Evolutionary conservation across 1,140 invertebrate species (phyloP), one percentile per base, ranked within the genome.

Genomic region (Papilio helenus): DNA sequence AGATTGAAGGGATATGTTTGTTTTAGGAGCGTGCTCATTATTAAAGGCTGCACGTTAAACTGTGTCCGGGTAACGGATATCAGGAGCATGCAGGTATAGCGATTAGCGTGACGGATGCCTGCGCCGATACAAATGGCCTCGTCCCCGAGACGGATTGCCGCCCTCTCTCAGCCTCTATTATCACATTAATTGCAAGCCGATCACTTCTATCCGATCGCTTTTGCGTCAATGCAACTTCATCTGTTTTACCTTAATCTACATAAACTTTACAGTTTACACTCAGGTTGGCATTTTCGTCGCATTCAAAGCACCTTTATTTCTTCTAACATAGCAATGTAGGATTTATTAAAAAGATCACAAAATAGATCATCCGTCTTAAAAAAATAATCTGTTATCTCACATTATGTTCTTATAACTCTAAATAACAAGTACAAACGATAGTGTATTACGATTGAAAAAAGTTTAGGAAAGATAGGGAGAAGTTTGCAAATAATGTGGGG

Each of bases 31-130:
- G 29, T 34, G 14, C 55, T 77, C 76, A 77, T 77, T 77, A 65
- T 44, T 65, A 61, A 61, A 61, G 34, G 76, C 39, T 8, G 51
- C 74, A 61, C 29, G 74, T 42, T 39, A 26, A 55, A 44, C 26
- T 61, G 26, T 74, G 44, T 49, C 72, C 44, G 20, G 42, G 72
- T 73, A 58, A 76, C 77, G 79, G 81, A 42, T 18, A 77, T 80
- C 61, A 76, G 81, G 81, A 73, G 81, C 81, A 80, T 87, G 84
- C 88, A 91, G 87, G 87, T 92, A 90, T 83, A 85, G 83, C 87
- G 90, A 92, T 92, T 92, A 91, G 87, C 81, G 87, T 89, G 88
- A 92, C 89, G 86, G 86, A 91, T 89, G 88, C 81, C 84, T 81
- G 80, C 80, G 83, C 82, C 80, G 86, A 87, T 89, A 91, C 86